These are phyloP conservation scores for Trinectes maculatus DNA, from an alignment of 2,113 vertebrate species.

Conservation along the genomic window DNA sequence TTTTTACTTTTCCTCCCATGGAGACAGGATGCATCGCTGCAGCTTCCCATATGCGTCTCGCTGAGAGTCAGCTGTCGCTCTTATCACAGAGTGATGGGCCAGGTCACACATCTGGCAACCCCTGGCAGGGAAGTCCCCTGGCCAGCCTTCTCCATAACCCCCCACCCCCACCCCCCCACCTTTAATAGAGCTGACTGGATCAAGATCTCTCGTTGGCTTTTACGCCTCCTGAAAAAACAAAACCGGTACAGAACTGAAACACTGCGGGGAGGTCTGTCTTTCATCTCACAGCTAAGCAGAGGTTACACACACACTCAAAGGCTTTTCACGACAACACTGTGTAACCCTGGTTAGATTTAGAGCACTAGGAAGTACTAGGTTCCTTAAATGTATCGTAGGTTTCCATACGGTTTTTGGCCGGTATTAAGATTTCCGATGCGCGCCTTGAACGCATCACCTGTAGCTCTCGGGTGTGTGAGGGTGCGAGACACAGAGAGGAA, in stretches of 20 bases:
- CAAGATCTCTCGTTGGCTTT: conserved; percentile 62
- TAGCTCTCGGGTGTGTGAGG: too few species aligned
- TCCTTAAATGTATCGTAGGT: too few species aligned
- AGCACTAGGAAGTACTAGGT: too few species aligned
- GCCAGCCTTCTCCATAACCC: conserved; percentile 27
- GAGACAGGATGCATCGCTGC: conserved; percentile 6
- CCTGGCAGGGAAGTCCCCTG: conserved; percentile 66
- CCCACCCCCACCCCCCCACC: conserved; percentile 1
- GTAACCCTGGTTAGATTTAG: too few species aligned
- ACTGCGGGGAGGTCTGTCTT: conserved; percentile 62
- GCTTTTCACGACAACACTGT: conserved; percentile 26
- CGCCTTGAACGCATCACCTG: too few species aligned
- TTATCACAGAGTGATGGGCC: conserved; percentile 48
- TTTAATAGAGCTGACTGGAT: conserved; percentile 54
- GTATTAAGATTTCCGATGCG: too few species aligned
- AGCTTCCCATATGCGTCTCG: conserved; percentile 54
- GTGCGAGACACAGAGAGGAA: too few species aligned
- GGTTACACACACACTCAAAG: conserved; percentile 54
- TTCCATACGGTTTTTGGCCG: too few species aligned
- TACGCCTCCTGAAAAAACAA: conserved; percentile 73
- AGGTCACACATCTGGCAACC: conserved; percentile 76
- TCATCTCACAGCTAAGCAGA: conserved; percentile 59
- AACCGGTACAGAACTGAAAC: conserved; percentile 64
- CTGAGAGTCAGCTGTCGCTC: conserved; percentile 69
- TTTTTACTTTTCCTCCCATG: background rate